Percentiles rank a stretch among this genome's conserved stretches.
These are phyloP conservation scores for Pomatostomus ruficeps DNA, from an alignment of 2,113 vertebrate genomes.

Conservation along the genomic window DNA sequence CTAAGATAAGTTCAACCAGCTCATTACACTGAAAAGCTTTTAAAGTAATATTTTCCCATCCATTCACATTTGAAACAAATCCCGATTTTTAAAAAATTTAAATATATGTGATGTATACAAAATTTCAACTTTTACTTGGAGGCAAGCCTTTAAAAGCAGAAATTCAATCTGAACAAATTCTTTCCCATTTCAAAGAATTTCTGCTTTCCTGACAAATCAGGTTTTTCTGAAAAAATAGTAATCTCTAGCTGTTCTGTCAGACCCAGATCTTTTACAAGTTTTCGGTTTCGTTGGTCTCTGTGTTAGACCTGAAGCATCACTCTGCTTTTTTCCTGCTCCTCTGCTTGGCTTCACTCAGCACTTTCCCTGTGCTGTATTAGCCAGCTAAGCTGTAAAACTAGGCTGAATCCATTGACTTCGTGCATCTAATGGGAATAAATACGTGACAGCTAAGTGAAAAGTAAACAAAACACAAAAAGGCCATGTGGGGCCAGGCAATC, in stretches of 20 bases:
- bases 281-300: neutral
- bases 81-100: neutral
- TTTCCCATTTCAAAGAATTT: neutral
- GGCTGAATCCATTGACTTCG: conserved; percentile 24
- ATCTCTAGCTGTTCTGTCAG: neutral
- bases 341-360: neutral
- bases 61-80: neutral
- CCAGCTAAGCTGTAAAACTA: conserved; percentile 21
- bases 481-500: conserved; percentile 27
- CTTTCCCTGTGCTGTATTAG: neutral
- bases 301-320: neutral
- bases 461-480: conserved; percentile 42
- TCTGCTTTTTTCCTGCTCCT: neutral
- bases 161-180: neutral
- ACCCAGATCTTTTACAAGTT: neutral
- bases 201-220: neutral
- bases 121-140: neutral
- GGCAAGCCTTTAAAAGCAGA: neutral
- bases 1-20: neutral
- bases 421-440: conserved; percentile 51
- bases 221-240: neutral
- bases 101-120: neutral
- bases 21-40: neutral
- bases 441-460: conserved; percentile 47
- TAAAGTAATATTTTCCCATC: neutral